Evolutionary conservation across 37 sponge, comb jelly and placozoan genomes (phyloP).

Genomic region (Theonella swinhoei): DNA sequence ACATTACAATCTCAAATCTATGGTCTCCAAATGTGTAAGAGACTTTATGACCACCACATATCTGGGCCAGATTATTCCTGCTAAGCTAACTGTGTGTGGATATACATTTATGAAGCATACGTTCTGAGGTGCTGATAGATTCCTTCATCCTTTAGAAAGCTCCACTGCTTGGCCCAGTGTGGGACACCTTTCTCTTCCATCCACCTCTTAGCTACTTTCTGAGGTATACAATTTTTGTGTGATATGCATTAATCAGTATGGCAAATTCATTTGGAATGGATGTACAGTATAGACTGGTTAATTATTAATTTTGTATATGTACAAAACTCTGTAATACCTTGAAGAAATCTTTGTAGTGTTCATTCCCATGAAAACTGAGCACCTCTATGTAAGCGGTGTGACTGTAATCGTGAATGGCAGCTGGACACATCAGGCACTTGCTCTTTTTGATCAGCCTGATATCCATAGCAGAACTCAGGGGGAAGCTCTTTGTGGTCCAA

Average conservation of each 20-base stretch:
- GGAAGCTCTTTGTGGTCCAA: background rate
- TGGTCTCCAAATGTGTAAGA: too few relatives aligned
- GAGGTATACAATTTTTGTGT: background rate
- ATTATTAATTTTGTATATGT: too few relatives aligned
- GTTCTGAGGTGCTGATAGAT: background rate
- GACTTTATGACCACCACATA: too few relatives aligned
- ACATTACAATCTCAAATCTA: too few relatives aligned
- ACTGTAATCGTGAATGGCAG: background rate
- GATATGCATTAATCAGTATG: too few relatives aligned
- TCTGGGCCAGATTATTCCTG: too few relatives aligned
- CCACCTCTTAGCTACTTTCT: conserved; percentile 1
- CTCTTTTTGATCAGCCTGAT: conserved; percentile 8
- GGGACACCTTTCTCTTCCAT: conserved; percentile 1
- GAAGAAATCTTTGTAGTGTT: conserved; percentile 8
- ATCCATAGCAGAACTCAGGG: conserved; percentile 17
- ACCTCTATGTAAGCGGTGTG: conserved; percentile 19
- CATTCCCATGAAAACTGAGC: conserved; percentile 13
- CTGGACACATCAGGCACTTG: conserved; percentile 12
- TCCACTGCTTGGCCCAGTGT: conserved; percentile 29
- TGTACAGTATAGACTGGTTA: too few relatives aligned
- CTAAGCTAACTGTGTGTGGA: too few relatives aligned
- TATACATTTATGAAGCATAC: too few relatives aligned
- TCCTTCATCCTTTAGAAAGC: background rate
- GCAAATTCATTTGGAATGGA: too few relatives aligned
- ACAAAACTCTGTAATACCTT: background rate